Evolutionary conservation across 2,888 invertebrate species (phyloP).

Genomic region (Amphipyra berbera): DNA sequence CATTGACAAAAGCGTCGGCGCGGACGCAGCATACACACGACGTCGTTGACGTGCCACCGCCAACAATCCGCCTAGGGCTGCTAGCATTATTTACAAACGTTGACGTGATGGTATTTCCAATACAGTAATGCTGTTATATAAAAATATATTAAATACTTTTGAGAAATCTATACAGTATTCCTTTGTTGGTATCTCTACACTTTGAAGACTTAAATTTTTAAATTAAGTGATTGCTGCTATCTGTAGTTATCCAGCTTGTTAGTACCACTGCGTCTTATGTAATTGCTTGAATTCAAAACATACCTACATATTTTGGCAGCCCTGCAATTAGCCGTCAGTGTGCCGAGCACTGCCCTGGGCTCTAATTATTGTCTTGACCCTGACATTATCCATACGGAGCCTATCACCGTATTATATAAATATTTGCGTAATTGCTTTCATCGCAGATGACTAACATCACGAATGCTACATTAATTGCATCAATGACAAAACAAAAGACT

Average conservation of each 20-base stretch:
- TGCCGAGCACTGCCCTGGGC: conserved; percentile 36
- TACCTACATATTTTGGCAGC: conserved; percentile 20
- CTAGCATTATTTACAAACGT: conserved; percentile 51
- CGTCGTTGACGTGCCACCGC: conserved; percentile 69
- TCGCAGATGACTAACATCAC: conserved; percentile 53
- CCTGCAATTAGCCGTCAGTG: conserved; percentile 21
- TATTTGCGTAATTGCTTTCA: conserved; percentile 65
- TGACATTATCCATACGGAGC: conserved; percentile 60
- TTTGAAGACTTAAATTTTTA: not conserved
- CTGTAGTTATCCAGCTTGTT: not conserved
- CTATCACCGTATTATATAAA: conserved; percentile 44
- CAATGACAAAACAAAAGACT: conserved; percentile 56
- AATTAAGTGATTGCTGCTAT: not conserved
- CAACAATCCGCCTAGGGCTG: conserved; percentile 62
- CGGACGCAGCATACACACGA: conserved; percentile 81
- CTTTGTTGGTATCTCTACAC: not conserved
- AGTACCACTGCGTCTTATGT: not conserved
- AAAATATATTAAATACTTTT: conserved; percentile 19
- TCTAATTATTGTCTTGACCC: conserved; percentile 61
- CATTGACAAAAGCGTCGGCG: conserved; percentile 72
- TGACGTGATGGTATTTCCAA: conserved; percentile 57
- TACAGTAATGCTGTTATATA: conserved; percentile 18
- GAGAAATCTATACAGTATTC: not conserved
- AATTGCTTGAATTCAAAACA: not conserved
- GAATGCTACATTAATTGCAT: conserved; percentile 55